Percentiles rank a stretch among this genome's conserved stretches.
Conservation (phyloP, 2,113 vertebrate genomes). For the Dolichallabes microphthalmus region DNA sequence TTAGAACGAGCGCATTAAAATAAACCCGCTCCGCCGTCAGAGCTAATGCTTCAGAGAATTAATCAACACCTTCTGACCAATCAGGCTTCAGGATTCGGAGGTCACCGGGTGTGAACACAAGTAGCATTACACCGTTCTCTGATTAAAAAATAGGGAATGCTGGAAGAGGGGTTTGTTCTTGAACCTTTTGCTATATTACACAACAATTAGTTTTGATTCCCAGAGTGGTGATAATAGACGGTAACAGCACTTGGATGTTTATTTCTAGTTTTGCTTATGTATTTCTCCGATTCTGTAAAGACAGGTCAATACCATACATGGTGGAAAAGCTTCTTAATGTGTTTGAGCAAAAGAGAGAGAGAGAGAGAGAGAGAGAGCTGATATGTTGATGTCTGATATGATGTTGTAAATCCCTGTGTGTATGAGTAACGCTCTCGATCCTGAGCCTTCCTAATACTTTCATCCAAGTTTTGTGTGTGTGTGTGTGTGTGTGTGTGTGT, state of each 20-base stretch:
- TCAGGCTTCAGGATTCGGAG: neutral
- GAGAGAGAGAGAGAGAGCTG: neutral
- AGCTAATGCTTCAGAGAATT: neutral
- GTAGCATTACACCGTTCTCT: neutral
- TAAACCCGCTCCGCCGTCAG: neutral
- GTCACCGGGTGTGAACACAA: neutral
- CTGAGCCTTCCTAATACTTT: neutral
- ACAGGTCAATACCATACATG: neutral
- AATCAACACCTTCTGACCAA: neutral
- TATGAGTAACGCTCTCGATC: neutral
- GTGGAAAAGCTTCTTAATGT: neutral
- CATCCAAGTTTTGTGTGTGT: neutral
- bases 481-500: slow-evolving; percentile 17
- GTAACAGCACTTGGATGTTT: neutral
- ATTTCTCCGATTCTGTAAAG: neutral
- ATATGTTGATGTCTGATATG: neutral
- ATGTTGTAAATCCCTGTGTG: neutral
- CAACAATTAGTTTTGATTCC: too few species aligned
- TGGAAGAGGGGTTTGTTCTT: neutral
- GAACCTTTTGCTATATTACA: neutral
- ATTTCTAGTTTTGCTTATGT: neutral
- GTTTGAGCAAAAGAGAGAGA: neutral
- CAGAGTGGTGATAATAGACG: too few species aligned
- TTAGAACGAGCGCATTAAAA: neutral
- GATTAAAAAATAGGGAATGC: neutral